Conservation (phyloP, 2,888 invertebrate genomes). For the Calameuta pallipes region DNA sequence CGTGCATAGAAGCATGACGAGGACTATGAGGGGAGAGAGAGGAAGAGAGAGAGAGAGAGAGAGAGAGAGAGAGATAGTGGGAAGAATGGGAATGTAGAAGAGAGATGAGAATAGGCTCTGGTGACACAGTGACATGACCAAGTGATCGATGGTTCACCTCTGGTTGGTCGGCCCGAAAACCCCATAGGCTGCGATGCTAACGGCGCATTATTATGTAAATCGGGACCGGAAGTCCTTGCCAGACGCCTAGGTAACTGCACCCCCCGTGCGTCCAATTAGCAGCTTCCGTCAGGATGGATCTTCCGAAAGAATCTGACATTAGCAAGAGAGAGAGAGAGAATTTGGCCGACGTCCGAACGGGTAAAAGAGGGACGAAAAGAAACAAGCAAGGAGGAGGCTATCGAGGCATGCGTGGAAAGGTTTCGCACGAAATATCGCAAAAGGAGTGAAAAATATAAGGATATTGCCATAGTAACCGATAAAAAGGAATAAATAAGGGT, state of each 20-base stretch:
- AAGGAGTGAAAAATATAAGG: not conserved
- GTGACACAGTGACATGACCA: slow-evolving; percentile 30
- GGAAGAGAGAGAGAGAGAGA: not conserved
- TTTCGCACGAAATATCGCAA: not conserved
- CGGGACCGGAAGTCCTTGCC: slow-evolving; percentile 43
- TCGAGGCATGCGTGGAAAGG: not conserved
- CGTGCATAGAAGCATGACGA: slow-evolving; percentile 12
- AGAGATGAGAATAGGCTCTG: slow-evolving; percentile 2
- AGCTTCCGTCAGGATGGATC: slow-evolving; percentile 12
- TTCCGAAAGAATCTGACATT: not conserved
- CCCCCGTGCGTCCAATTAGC: slow-evolving; percentile 12
- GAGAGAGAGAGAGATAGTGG: slow-evolving; percentile 17
- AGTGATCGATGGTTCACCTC: slow-evolving; percentile 43
- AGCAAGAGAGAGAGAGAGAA: not conserved
- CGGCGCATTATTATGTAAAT: slow-evolving; percentile 46
- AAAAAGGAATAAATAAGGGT: not conserved
- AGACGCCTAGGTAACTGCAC: slow-evolving; percentile 17
- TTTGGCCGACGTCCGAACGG: not conserved
- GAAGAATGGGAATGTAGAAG: slow-evolving; percentile 6
- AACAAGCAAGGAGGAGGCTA: not conserved
- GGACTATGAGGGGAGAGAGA: slow-evolving; percentile 22
- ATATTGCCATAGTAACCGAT: not conserved
- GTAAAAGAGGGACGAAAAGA: not conserved
- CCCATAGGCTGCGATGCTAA: slow-evolving; percentile 17
- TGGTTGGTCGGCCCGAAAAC: slow-evolving; percentile 3